Conservation (phyloP, 2,113 vertebrate species). For the Gyps fulvus region DNA sequence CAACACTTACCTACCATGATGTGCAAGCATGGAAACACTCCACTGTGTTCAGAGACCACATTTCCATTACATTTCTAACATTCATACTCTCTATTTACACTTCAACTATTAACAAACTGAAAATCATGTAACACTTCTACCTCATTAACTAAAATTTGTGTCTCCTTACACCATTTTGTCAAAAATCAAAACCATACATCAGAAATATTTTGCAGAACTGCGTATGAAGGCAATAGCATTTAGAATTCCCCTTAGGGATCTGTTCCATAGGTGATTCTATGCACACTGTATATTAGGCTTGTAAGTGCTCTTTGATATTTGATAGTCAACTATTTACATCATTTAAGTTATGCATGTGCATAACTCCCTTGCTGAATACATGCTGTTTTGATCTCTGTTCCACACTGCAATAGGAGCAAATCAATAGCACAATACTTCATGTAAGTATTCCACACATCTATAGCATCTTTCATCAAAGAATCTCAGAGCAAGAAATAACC, state of each 20-base stretch:
- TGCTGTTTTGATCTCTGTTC: conserved; percentile 1
- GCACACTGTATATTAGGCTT: background rate
- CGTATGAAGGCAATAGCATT: background rate
- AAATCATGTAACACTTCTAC: background rate
- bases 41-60: background rate
- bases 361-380: background rate
- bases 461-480: background rate
- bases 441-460: background rate
- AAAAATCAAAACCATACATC: background rate
- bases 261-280: background rate
- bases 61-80: background rate
- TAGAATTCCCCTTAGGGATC: background rate
- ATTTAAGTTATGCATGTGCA: background rate
- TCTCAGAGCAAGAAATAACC: background rate
- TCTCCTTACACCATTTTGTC: background rate
- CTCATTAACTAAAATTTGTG: background rate
- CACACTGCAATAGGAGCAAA: background rate
- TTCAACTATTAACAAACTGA: background rate
- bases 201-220: background rate
- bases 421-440: background rate
- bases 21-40: background rate
- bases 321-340: background rate
- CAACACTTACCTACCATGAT: background rate
- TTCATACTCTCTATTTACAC: background rate
- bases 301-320: conserved; percentile 18